Evolutionary conservation across 2,888 invertebrate species (phyloP).

Genomic region (Agrotis segetum): DNA sequence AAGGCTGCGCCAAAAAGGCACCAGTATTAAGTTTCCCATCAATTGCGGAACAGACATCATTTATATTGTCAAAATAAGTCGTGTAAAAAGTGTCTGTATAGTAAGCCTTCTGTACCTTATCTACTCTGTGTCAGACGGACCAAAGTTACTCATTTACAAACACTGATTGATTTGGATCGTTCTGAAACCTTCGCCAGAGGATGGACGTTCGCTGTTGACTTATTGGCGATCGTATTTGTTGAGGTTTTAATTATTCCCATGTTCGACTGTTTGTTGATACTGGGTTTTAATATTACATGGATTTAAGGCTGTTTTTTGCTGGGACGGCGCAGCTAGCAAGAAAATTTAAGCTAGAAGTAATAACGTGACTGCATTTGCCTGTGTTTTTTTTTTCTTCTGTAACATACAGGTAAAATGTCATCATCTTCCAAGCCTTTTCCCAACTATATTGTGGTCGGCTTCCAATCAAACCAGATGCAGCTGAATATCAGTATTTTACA

Average conservation of each 20-base stretch:
- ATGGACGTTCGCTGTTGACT: conserved; percentile 27
- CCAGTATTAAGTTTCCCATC: too few relatives aligned
- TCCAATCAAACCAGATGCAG: too few relatives aligned
- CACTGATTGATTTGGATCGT: conserved; percentile 35
- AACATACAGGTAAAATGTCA: too few relatives aligned
- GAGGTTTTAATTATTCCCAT: conserved; percentile 39
- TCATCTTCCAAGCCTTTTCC: too few relatives aligned
- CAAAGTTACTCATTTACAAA: conserved; percentile 35
- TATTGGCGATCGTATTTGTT: conserved; percentile 27
- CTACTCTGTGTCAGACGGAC: not conserved
- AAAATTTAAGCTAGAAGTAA: too few relatives aligned
- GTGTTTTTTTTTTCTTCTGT: too few relatives aligned
- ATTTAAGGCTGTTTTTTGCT: not conserved
- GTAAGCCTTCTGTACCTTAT: conserved; percentile 12
- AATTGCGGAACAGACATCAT: too few relatives aligned
- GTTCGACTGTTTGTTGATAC: conserved; percentile 24
- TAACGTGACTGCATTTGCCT: too few relatives aligned
- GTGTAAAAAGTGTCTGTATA: not conserved
- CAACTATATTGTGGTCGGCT: too few relatives aligned
- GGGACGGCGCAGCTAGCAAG: too few relatives aligned
- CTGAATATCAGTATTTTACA: too few relatives aligned
- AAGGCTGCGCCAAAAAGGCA: too few relatives aligned
- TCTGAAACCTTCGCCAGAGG: conserved; percentile 16
- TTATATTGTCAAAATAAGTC: not conserved
- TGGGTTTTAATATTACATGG: conserved; percentile 18